These are phyloP conservation scores for Peromyscus nudipes DNA, from an alignment of 2,797 vertebrate genomes.

Conservation along the genomic window DNA sequence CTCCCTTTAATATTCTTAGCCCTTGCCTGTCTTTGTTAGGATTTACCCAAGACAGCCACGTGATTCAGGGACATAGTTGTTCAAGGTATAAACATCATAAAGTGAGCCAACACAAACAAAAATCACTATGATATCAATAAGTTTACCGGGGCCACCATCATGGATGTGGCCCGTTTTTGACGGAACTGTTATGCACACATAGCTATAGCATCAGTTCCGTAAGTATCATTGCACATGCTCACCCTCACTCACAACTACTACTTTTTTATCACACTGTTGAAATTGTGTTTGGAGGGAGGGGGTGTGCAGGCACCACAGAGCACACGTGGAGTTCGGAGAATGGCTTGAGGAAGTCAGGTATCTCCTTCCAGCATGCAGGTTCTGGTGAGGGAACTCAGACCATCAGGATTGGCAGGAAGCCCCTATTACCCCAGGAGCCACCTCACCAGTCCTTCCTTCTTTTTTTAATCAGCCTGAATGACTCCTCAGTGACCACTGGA, in stretches of 20 bases:
- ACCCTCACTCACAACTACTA: background rate
- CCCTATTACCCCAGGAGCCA: background rate
- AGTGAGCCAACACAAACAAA: background rate
- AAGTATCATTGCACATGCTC: background rate
- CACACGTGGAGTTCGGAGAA: too few relatives aligned
- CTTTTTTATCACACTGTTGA: background rate
- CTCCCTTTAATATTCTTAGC: background rate
- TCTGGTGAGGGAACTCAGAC: background rate
- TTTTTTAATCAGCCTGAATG: background rate
- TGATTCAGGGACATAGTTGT: background rate
- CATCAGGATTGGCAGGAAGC: background rate
- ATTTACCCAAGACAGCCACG: background rate
- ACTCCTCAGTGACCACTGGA: background rate
- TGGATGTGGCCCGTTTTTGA: background rate
- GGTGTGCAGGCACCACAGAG: background rate
- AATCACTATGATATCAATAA: background rate
- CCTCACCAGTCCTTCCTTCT: background rate
- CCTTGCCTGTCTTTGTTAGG: background rate
- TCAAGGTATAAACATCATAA: background rate
- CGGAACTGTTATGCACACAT: background rate
- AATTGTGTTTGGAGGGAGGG: background rate
- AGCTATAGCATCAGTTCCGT: too few relatives aligned
- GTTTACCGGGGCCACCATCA: background rate
- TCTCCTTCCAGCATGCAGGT: background rate
- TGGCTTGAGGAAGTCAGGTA: background rate